phyloP scores from a whole-genome alignment of 2,888 invertebrate species.

The Bhutanitis thaidina region DNA sequence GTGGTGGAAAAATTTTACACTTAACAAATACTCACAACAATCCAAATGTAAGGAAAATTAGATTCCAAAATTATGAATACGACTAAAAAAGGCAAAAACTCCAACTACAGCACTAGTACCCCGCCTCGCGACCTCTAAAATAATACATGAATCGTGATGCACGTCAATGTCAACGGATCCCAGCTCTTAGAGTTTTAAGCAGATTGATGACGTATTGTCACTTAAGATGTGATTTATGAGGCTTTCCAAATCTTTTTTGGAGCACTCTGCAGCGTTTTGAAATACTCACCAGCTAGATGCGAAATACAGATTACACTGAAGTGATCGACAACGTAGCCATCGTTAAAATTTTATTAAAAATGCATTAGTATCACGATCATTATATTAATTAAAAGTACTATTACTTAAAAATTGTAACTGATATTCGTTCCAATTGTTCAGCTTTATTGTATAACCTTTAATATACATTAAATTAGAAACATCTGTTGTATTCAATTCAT shows the following conservation, averaged over 20 bases:
- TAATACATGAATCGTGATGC: slow-evolving; percentile 28
- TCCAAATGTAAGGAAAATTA: too few relatives aligned
- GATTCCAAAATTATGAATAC: too few relatives aligned
- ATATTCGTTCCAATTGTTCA: too few relatives aligned
- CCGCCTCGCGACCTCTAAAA: slow-evolving; percentile 12
- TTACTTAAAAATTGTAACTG: too few relatives aligned
- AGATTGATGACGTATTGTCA: slow-evolving; percentile 57
- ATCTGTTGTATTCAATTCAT: too few relatives aligned
- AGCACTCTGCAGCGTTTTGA: slow-evolving; percentile 23
- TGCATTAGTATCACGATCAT: slow-evolving; percentile 2
- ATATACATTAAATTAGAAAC: too few relatives aligned
- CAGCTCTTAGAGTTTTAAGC: slow-evolving; percentile 40
- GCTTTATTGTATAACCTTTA: too few relatives aligned
- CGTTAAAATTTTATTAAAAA: slow-evolving; percentile 19
- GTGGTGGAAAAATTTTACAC: too few relatives aligned
- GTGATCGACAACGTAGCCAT: slow-evolving; percentile 5
- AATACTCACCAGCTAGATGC: slow-evolving; percentile 5
- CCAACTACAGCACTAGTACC: not conserved
- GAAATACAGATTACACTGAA: slow-evolving; percentile 7
- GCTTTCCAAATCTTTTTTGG: slow-evolving; percentile 30
- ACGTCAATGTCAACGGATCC: slow-evolving; percentile 30
- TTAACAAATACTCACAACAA: not conserved
- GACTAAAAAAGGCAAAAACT: not conserved
- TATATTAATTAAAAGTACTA: too few relatives aligned
- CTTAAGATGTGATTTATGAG: slow-evolving; percentile 49